A percentile compares a stretch with the other conserved stretches of the same genome.
Conservation (phyloP, 2,113 vertebrate species). For the Danionella cerebrum region DNA sequence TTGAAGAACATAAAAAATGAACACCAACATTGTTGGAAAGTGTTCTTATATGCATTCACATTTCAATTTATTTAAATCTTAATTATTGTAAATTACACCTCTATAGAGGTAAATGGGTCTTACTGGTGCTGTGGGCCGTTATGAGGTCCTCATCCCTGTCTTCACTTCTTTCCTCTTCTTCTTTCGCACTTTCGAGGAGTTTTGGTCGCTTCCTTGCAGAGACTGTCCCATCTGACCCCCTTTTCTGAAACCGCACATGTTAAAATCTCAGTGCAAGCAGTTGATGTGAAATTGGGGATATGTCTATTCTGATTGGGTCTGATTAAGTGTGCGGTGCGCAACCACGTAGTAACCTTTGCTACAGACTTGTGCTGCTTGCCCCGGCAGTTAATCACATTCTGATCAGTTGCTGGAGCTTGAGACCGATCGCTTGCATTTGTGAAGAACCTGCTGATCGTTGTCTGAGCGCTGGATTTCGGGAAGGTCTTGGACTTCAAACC, state of each 20-base stretch:
- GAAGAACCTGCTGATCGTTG: constrained; percentile 74
- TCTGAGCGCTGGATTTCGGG: constrained; percentile 48
- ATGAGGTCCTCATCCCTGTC: neutral
- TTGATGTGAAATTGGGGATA: neutral
- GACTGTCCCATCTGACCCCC: constrained; percentile 18
- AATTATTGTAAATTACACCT: too few species aligned
- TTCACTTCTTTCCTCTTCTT: too few species aligned
- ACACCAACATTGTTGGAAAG: too few species aligned
- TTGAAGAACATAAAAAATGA: too few species aligned
- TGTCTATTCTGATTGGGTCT: neutral
- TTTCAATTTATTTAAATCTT: too few species aligned
- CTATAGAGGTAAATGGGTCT: neutral
- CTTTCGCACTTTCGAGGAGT: constrained; percentile 20
- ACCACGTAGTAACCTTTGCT: constrained; percentile 56
- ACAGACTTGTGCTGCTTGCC: constrained; percentile 10
- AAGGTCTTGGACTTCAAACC: neutral
- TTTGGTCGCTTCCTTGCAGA: constrained; percentile 51
- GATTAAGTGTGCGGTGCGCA: neutral
- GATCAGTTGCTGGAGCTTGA: neutral
- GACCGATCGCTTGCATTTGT: constrained; percentile 27
- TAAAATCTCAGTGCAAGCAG: neutral
- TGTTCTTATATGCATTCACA: too few species aligned
- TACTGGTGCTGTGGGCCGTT: constrained; percentile 29
- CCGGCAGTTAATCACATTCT: constrained; percentile 21
- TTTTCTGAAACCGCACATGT: constrained; percentile 28